phyloP scores from a whole-genome alignment of 2,888 invertebrate genomes.

The Phanerotoma sp. region DNA sequence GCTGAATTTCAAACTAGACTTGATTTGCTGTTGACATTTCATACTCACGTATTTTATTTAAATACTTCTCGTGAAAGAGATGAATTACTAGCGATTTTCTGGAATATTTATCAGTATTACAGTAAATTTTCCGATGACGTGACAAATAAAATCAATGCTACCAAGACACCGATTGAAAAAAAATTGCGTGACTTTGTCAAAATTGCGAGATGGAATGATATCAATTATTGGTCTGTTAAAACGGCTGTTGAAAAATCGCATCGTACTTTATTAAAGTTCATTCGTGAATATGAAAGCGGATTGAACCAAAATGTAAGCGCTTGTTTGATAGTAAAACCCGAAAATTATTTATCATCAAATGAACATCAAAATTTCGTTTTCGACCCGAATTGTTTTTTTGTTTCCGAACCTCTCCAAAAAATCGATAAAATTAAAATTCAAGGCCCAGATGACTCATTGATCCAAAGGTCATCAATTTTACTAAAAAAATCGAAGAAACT shows the following conservation, averaged over 20 bases:
- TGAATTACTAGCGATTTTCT: slow-evolving; percentile 68
- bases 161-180: slow-evolving; percentile 84
- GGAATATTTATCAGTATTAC: slow-evolving; percentile 85
- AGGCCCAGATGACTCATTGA: neutral
- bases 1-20: slow-evolving; percentile 83
- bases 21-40: slow-evolving; percentile 76
- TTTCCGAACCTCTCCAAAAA: neutral
- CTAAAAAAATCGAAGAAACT: slow-evolving; percentile 66
- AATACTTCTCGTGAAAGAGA: slow-evolving; percentile 53
- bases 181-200: slow-evolving; percentile 91
- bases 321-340: slow-evolving; percentile 52
- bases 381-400: slow-evolving; percentile 53
- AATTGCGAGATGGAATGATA: slow-evolving; percentile 92
- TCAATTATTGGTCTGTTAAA: slow-evolving; percentile 91
- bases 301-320: slow-evolving; percentile 46
- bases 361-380: slow-evolving; percentile 47
- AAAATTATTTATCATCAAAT: slow-evolving; percentile 48
- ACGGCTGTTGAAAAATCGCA: slow-evolving; percentile 88
- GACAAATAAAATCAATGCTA: slow-evolving; percentile 64
- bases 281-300: slow-evolving; percentile 77
- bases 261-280: slow-evolving; percentile 80
- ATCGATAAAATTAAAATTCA: neutral
- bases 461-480: slow-evolving; percentile 54
- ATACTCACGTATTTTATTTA: slow-evolving; percentile 73
- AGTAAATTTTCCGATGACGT: slow-evolving; percentile 74